A percentile compares a stretch with the other conserved stretches of the same genome.
These are phyloP conservation scores for Clepsis dumicolana DNA, from an alignment of 2,888 invertebrate species.

Conservation along the genomic window DNA sequence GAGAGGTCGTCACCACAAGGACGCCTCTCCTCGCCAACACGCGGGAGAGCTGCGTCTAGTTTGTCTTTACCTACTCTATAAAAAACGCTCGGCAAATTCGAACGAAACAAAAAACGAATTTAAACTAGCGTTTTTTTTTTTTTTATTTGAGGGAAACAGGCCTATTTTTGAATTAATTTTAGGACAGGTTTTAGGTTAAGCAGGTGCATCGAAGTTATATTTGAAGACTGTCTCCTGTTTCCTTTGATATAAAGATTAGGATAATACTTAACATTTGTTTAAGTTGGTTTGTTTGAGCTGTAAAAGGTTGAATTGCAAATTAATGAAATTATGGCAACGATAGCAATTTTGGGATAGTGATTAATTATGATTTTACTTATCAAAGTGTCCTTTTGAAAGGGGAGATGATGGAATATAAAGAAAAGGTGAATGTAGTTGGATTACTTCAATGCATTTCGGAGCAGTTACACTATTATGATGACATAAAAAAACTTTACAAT, in stretches of 20 bases:
- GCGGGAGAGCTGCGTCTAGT: conserved; percentile 89
- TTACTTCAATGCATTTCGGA: not conserved
- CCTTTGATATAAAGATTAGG: conserved; percentile 53
- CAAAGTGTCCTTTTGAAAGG: conserved; percentile 53
- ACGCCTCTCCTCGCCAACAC: conserved; percentile 89
- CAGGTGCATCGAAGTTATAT: conserved; percentile 51
- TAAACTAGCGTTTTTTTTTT: conserved; percentile 28
- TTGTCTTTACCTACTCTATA: conserved; percentile 43
- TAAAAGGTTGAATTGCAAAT: not conserved
- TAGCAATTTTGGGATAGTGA: not conserved
- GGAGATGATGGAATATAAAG: not conserved
- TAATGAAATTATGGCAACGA: not conserved
- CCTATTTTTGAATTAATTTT: conserved; percentile 18
- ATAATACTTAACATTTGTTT: conserved; percentile 26
- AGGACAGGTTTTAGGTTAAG: conserved; percentile 17
- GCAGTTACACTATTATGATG: not conserved
- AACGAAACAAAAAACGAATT: conserved; percentile 37
- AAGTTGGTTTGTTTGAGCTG: not conserved
- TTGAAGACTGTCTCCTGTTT: conserved; percentile 56
- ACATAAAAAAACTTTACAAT: not conserved
- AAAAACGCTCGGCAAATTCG: conserved; percentile 31
- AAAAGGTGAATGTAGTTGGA: not conserved
- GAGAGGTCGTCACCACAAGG: conserved; percentile 90
- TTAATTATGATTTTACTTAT: conserved; percentile 41
- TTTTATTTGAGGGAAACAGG: conserved; percentile 27